Evolutionary conservation across 2,888 invertebrate species (phyloP), one percentile per base, ranked within the genome.

Genomic region (Helleia helle): DNA sequence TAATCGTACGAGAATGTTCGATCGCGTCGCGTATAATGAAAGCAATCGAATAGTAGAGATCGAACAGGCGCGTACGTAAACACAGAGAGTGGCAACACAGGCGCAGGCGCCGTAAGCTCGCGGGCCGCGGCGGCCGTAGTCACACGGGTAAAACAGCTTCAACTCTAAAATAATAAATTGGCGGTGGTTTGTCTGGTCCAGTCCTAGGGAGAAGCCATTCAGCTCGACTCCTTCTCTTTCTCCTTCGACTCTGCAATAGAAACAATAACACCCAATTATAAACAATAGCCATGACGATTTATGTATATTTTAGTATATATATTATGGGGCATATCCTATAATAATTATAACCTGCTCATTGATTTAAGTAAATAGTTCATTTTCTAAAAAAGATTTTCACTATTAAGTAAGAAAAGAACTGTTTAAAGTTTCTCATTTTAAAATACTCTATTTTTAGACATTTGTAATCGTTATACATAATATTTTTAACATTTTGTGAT

Each of bases 171-270:
- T 80, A 80, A 81, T 74, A 73, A 74, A 76, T 79, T 71, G 73
- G 84, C 84, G 84, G 84, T 84, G 84, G 84, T 84, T 81, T 76
- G 65, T 79, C 66, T 74, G 75, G 64, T 79, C 80, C 75, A 72
- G 69, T 73, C 62, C 66, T 67, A 59, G 48, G 55, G 62, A 57
- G 66, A 72, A 71, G 62, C 70, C 67, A 87, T 89, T 90, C 89
- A 89, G 86, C 89, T 89, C 43, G 89, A 89, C 74, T 89, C 89
- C 62, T 90, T 89, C 65, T 89, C 88, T 60, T 89, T 89, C 62
- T 89, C 89, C 79, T 89, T 90, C 55, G 89, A 87, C 80, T 90
- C 90, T 90, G 83, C n/a, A 87, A 87, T 42, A 29, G 50, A 8
- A 11, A 11, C 14, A 36, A 15, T 11, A n/a, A n/a, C n/a, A 26